Evolutionary conservation across 1,140 invertebrate species (phyloP).

Genomic region (Drosophila lini): DNA sequence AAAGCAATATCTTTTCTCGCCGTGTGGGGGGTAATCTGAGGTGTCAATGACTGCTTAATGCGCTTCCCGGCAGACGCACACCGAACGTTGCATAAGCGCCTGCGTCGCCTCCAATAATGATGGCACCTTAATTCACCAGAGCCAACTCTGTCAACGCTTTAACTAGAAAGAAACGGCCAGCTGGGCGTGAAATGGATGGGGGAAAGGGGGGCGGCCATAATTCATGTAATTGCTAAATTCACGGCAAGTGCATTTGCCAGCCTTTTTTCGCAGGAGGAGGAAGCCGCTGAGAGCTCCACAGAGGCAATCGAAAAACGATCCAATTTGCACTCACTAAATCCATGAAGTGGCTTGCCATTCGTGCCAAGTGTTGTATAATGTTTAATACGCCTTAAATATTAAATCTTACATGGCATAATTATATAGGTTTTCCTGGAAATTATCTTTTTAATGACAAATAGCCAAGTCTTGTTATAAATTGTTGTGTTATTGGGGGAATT

Average conservation of each 20-base stretch:
- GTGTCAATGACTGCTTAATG: conserved; percentile 66
- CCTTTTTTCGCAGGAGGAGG: conserved; percentile 9
- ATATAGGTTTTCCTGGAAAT: not conserved
- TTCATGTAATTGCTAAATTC: conserved; percentile 51
- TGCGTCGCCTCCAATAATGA: conserved; percentile 12
- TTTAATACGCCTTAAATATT: conserved; percentile 9
- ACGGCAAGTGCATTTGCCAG: conserved; percentile 34
- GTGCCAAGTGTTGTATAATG: not conserved
- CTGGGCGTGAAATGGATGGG: conserved; percentile 13
- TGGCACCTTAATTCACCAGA: conserved; percentile 38
- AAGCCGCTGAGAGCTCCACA: not conserved
- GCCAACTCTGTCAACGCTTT: conserved; percentile 41
- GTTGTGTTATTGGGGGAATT: not conserved
- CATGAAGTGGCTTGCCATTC: not conserved
- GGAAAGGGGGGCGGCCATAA: conserved; percentile 22
- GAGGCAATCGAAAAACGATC: conserved; percentile 12
- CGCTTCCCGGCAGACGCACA: conserved; percentile 30
- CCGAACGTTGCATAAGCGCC: conserved; percentile 31
- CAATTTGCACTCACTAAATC: conserved; percentile 18
- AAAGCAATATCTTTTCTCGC: not conserved
- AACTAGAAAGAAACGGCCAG: conserved; percentile 21
- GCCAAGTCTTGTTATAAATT: not conserved
- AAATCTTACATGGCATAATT: not conserved
- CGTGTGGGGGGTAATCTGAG: conserved; percentile 26
- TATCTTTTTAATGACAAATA: not conserved